Base-by-base conservation (phyloP, 2,797 vertebrate genomes). In the Hapalemur alaotrensis region DNA sequence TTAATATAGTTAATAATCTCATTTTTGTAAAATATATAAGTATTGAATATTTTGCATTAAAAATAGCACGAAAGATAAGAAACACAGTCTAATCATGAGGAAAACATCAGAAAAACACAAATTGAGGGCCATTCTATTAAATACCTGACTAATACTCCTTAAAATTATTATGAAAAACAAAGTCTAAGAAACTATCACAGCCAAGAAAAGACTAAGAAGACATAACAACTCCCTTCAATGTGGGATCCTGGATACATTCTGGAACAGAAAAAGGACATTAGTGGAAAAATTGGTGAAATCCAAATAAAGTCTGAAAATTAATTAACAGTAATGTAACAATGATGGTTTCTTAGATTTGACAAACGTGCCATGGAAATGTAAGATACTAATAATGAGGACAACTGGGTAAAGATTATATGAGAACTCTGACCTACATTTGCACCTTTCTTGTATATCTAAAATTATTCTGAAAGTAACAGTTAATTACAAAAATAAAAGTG, bases 161-260 rank as follows among this genome's bases (percentile, higher is more conserved):
- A 78, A 65, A 96, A 93, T 22, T 90, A 41, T n/a, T 81, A 73
- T 35, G 28, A 59, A 38, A 85, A 84, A 63, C 54, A 90, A 91
- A n/a, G 10, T 28, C 10, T 25, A 11, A 81, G 43, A 43, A 82
- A 76, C 46, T 25, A 46, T 73, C 63, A 82, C 9, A 83, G 85
- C 7, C 81, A 81, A 43, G 5, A 85, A 41, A 10, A 79, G 38
- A 80, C 15, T 35, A 87, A 81, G 50, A 59, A 80, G 63, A 52
- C 54, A 59, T 59, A 35, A 81, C 6, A 67, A 73, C 8, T 50
- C 52, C 20, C 48, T 79, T 65, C 54, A 91, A 2, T 25, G 17
- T 67, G 63, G 50, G 65, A 73, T 91, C 18, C 50, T 52, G 14
- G 10, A 43, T 7, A 85, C 57, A 81, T 78, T 79, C 59, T 23